Percentiles rank a stretch among this genome's conserved stretches.
Conservation (phyloP, 2,113 vertebrate genomes). For the Balaeniceps rex region DNA sequence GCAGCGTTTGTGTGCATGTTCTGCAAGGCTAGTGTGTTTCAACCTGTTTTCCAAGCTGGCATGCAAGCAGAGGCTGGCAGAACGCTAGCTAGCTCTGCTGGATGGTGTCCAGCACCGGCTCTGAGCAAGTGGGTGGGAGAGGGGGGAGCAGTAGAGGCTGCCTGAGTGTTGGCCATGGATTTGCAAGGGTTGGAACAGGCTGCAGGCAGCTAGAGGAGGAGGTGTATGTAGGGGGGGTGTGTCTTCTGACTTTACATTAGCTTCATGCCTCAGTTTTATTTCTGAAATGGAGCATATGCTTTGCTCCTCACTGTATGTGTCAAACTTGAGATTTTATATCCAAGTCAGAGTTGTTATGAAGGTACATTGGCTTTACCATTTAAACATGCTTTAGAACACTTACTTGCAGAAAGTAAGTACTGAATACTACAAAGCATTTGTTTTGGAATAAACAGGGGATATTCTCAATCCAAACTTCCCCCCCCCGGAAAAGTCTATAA, state of each 20-base stretch:
- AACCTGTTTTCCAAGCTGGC: not conserved
- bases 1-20: not conserved
- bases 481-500: not conserved
- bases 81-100: not conserved
- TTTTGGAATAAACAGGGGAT: not conserved
- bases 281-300: conserved; percentile 54
- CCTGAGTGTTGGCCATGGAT: not conserved
- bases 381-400: not conserved
- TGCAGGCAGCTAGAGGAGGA: conserved; percentile 1
- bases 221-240: not conserved
- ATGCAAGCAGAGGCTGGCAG: not conserved
- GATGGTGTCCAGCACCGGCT: not conserved
- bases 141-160: not conserved
- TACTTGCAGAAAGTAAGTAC: not conserved
- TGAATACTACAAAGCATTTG: not conserved
- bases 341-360: not conserved
- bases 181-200: not conserved
- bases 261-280: conserved; percentile 25
- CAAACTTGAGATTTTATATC: not conserved
- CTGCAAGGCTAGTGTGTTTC: not conserved
- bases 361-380: not conserved
- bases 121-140: not conserved
- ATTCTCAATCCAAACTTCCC: not conserved
- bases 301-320: not conserved
- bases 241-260: not conserved